These are phyloP conservation scores for Rhopilema esculentum DNA, from an alignment of 30 jellyfish, hydroid and myxozoan genomes.

Conservation along the genomic window DNA sequence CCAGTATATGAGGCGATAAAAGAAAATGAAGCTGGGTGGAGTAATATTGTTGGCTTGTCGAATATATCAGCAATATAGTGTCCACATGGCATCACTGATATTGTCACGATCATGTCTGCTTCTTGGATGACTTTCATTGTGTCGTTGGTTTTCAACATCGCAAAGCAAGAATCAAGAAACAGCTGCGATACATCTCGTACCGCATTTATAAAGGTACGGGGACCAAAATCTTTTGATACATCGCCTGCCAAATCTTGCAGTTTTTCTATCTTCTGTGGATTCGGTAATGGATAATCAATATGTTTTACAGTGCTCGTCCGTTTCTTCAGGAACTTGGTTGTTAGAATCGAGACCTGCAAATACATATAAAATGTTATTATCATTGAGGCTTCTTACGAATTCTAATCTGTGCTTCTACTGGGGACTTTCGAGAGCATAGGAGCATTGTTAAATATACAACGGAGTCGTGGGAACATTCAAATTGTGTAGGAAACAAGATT, in stretches of 20 bases:
- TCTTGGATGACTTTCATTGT: constrained; percentile 10
- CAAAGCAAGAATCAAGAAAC: constrained; percentile 1
- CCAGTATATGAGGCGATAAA: constrained; percentile 24
- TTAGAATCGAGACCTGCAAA: constrained; percentile 37
- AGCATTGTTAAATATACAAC: too few relatives aligned
- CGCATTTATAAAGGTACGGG: neutral
- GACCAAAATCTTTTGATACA: neutral
- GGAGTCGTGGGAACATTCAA: too few relatives aligned
- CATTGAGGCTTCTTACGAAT: too few relatives aligned
- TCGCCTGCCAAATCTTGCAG: neutral
- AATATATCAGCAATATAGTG: constrained; percentile 31
- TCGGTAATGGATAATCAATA: constrained; percentile 11
- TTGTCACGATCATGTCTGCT: constrained; percentile 38
- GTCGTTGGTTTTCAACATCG: neutral
- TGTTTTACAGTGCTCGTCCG: constrained; percentile 36
- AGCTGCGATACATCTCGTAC: neutral
- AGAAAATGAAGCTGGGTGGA: constrained; percentile 41
- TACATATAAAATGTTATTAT: neutral
- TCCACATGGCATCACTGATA: constrained; percentile 16
- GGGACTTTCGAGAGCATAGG: too few relatives aligned
- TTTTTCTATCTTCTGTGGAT: neutral
- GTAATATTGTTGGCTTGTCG: constrained; percentile 34
- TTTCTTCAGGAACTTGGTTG: constrained; percentile 19
- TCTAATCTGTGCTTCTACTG: too few relatives aligned
- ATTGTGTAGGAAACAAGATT: too few relatives aligned